Conservation (phyloP, 2,113 vertebrate species). For the Tretioscincus oriximinensis region DNA sequence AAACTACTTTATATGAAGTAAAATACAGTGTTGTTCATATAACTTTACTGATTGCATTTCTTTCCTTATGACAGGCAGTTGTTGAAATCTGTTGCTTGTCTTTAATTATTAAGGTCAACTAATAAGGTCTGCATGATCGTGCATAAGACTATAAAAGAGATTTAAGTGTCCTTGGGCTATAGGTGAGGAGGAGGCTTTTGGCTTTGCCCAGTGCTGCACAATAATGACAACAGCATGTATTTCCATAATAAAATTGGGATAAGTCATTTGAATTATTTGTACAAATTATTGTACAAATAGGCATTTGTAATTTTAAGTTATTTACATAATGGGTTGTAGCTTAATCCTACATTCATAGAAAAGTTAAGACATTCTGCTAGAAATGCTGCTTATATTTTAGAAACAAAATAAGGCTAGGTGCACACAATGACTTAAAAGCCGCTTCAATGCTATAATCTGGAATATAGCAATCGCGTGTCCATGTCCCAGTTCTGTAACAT, state of each 20-base stretch:
- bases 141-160: conserved; percentile 25
- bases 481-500: too few species aligned
- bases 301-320: too few species aligned
- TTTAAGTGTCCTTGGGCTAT: conserved; percentile 51
- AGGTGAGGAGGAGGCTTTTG: not conserved
- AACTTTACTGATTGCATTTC: conserved; percentile 26
- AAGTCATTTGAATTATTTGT: conserved; percentile 16
- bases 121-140: not conserved
- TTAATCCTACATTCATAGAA: too few species aligned
- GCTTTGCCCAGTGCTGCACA: not conserved
- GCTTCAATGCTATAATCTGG: too few species aligned
- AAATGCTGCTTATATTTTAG: too few species aligned
- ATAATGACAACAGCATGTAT: not conserved
- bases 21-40: conserved; percentile 21
- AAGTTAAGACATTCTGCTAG: too few species aligned
- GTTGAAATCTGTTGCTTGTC: conserved; percentile 52
- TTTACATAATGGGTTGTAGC: too few species aligned
- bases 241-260: conserved; percentile 1
- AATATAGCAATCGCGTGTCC: too few species aligned
- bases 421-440: too few species aligned
- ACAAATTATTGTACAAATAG: too few species aligned
- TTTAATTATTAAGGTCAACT: too few species aligned
- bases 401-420: too few species aligned
- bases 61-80: conserved; percentile 46
- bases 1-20: not conserved